Evolutionary conservation across 2,113 vertebrate genomes (phyloP), one percentile per base, ranked within the genome.

Genomic region (Symphodus melops): DNA sequence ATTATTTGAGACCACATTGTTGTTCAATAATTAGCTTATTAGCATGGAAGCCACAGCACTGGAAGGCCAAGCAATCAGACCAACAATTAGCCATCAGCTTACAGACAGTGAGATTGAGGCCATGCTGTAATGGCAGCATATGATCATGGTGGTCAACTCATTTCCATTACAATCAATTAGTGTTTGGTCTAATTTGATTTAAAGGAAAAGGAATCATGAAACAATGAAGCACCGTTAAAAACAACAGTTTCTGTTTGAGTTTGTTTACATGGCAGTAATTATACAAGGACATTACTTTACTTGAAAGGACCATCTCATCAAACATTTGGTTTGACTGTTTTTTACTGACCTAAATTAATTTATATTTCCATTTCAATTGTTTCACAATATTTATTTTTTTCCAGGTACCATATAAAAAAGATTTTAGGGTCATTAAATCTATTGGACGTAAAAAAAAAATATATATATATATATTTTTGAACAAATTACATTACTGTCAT

Each of bases 11-110:
- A 79, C 71, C 74, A 75, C 81, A 89, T 89, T 90, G 81, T 84
- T 91, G 78, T 89, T 89, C 87, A 89, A 93, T 93, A 92, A 93
- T 92, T 89, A 86, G 79, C 80, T 91, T 77, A 91, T 92, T 93
- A 91, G 86, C 88, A 89, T 89, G 82, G 74, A 85, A 86, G 79
- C 87, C 86, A 72, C 85, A 79, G 66, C 78, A 77, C 64, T 75
- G 84, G 71, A 91, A 87, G 81, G 86, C 79, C 73, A 77, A 72
- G 63, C 83, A 91, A 88, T 83, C 87, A 91, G 79, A 85, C 65
- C 83, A 88, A 85, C 88, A 91, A 89, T 92, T 89, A 90, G 67
- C 82, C 86, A 68, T 75, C 83, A 84, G 68, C 41, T 33, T 77
- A 72, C 79, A 81, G 66, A 84, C 80, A 68, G 79, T 70, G 72